phyloP scores from a whole-genome alignment of 2,888 invertebrate species.

The Lycophotia porphyrea region DNA sequence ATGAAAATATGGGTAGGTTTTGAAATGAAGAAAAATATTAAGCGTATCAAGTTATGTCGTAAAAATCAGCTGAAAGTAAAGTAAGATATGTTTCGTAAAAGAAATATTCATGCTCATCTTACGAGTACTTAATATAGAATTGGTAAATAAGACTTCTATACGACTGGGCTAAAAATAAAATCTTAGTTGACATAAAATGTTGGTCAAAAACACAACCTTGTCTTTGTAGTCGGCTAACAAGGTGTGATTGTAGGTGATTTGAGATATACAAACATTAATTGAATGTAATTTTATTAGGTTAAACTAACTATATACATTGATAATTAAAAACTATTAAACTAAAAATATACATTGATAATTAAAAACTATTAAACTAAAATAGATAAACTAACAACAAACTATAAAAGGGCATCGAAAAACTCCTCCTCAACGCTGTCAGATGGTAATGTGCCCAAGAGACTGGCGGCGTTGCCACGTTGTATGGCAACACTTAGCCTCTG shows the following conservation, averaged over 20 bases:
- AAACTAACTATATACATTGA: no score
- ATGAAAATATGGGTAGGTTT: background rate
- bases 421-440: no score
- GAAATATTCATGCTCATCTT: background rate
- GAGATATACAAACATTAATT: background rate
- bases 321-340: no score
- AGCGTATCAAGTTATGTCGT: background rate
- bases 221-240: background rate
- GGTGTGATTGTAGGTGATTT: background rate
- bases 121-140: background rate
- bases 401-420: no score
- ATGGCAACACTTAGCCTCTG: no score
- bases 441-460: no score
- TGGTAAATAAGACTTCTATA: background rate
- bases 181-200: no score
- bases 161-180: background rate
- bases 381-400: no score
- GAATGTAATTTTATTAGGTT: no score
- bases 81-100: background rate
- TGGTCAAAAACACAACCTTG: background rate
- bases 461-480: no score
- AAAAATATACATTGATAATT: no score
- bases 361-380: no score
- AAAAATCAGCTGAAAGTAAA: background rate
- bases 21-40: slow-evolving; percentile 18